Evolutionary conservation across 2,797 vertebrate genomes (phyloP).

Genomic region (Onychomys arenicola): DNA sequence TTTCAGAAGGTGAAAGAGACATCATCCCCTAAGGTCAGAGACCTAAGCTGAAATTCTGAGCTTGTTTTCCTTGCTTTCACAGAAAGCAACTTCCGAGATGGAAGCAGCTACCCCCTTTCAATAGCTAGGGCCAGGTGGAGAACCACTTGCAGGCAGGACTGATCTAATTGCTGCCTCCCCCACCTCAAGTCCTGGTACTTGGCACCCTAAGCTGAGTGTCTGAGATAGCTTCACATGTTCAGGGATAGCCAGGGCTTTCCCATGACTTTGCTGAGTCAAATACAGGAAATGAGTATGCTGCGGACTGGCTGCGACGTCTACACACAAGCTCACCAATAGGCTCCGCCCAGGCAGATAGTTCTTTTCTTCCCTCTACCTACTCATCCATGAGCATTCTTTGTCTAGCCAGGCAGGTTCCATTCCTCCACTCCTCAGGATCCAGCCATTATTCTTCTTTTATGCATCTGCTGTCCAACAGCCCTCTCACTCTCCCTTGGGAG

Average conservation of each 20-base stretch:
- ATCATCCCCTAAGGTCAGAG: not conserved
- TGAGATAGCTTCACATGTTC: not conserved
- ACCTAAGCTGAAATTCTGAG: conserved; percentile 46
- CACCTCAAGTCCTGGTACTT: not conserved
- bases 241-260: conserved; percentile 1
- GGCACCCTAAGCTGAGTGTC: not conserved
- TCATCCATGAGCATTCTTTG: not conserved
- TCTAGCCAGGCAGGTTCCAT: not conserved
- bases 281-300: not conserved
- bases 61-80: conserved; percentile 51
- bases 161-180: not conserved
- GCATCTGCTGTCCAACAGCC: not conserved
- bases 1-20: conserved; percentile 50
- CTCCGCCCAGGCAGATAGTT: not conserved
- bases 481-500: not conserved
- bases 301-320: not conserved
- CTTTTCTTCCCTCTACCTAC: not conserved
- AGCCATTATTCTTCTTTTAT: not conserved
- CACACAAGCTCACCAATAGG: conserved; percentile 41
- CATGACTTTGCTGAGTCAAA: not conserved
- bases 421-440: not conserved
- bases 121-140: not conserved
- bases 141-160: not conserved
- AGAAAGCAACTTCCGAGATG: conserved; percentile 9
- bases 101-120: not conserved